Conservation (phyloP, 2,113 vertebrate species). For the Corythoichthys intestinalis region DNA sequence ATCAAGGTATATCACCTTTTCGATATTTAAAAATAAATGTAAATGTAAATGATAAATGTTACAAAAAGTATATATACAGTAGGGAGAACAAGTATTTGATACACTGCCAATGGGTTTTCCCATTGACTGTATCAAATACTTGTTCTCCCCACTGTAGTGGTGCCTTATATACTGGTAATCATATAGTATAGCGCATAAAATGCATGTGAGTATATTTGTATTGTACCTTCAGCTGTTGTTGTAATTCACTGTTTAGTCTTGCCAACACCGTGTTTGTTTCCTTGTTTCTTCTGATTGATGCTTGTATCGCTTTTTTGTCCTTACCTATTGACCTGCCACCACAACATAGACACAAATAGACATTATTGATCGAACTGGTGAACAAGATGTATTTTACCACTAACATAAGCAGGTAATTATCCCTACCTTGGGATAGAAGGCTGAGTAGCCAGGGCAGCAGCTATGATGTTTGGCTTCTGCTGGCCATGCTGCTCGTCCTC, state of each 20-base stretch:
- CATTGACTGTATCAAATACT: no score
- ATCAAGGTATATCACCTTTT: no score
- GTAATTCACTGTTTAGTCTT: slow-evolving; percentile 95
- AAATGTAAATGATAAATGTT: no score
- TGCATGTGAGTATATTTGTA: not conserved
- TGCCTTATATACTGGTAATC: no score
- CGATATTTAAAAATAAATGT: no score
- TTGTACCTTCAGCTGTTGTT: slow-evolving; percentile 94
- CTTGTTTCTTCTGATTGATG: slow-evolving; percentile 98
- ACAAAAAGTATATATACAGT: no score
- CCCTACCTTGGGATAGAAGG: slow-evolving; percentile 90
- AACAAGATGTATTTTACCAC: no score
- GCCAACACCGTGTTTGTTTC: slow-evolving; percentile 98
- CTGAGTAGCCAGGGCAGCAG: slow-evolving; percentile 85
- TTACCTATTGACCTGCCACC: slow-evolving; percentile 88
- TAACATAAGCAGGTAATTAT: fast-evolving
- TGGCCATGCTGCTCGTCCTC: slow-evolving; percentile 87
- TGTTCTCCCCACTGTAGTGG: no score
- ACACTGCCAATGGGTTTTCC: no score
- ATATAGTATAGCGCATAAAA: no score
- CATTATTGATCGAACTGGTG: not conserved
- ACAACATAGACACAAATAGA: slow-evolving; percentile 8
- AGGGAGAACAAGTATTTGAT: no score
- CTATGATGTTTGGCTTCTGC: slow-evolving; percentile 85
- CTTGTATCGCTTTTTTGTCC: slow-evolving; percentile 98